Conservation (phyloP, 2,888 invertebrate genomes). For the Leptinotarsa juncta region DNA sequence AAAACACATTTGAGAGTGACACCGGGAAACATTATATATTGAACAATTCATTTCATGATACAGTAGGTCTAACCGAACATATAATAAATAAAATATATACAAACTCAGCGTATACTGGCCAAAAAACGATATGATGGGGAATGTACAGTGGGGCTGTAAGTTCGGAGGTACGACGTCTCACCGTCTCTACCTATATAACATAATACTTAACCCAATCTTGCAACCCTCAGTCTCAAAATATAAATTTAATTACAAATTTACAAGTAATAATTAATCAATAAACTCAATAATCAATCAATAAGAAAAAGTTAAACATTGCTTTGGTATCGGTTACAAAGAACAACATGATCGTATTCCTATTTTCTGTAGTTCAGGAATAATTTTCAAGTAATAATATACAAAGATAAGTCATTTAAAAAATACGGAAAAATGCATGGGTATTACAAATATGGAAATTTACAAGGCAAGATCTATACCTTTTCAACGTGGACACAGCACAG, state of each 20-base stretch:
- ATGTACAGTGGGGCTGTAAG: slow-evolving; percentile 62
- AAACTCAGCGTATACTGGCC: slow-evolving; percentile 60
- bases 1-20: slow-evolving; percentile 37
- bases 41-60: slow-evolving; percentile 53
- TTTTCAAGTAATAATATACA: slow-evolving; percentile 46
- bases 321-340: slow-evolving; percentile 68
- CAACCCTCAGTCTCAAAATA: slow-evolving; percentile 66
- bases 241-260: slow-evolving; percentile 65
- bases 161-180: slow-evolving; percentile 36
- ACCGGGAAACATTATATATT: slow-evolving; percentile 45
- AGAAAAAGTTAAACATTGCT: slow-evolving; percentile 66
- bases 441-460: slow-evolving; percentile 11
- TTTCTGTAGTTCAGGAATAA: slow-evolving; percentile 44
- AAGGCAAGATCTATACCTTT: too few species aligned
- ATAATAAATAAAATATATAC: slow-evolving; percentile 55
- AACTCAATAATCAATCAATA: slow-evolving; percentile 64
- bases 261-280: slow-evolving; percentile 57
- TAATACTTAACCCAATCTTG: slow-evolving; percentile 22
- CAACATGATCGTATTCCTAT: slow-evolving; percentile 55
- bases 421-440: neutral
- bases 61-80: slow-evolving; percentile 47
- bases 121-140: slow-evolving; percentile 64
- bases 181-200: neutral
- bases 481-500: too few species aligned
- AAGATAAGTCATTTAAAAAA: slow-evolving; percentile 40